Evolutionary conservation across 2,888 invertebrate genomes (phyloP), one percentile per base, ranked within the genome.

Genomic region (Drosophila fungiperda): DNA sequence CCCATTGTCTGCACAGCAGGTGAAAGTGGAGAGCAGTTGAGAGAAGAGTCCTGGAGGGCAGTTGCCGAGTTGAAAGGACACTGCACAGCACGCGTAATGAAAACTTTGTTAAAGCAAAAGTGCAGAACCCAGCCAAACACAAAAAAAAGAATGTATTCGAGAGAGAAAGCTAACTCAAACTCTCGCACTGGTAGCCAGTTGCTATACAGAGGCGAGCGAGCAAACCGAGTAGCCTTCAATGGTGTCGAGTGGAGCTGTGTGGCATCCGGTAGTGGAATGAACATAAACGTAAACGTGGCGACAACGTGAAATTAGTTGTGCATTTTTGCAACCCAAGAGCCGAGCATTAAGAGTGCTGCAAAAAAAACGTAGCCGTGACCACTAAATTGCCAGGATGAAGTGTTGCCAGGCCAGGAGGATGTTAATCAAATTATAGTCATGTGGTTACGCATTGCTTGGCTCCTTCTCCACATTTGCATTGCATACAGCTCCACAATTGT

Each of bases 381-480:
- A 84, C 84, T 79, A 82, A 85, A 85, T 85, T 82, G 79, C 75
- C 84, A 63, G 71, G 69, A 84, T 84, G 76, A 81, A 82, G 82
- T 79, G 73, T 57, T 65, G 71, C 42, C 42, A 29, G 63, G 35
- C 50, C 59, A 53, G 79, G 32, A 68, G n/a, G 77, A 73, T 80
- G 88, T 82, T 87, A 87, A 88, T 87, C 87, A 87, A 87, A 87
- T 87, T 87, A 88, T 83, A 83, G 85, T 79, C 84, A 83, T 87
- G 87, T 82, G 83, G 84, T 42, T 15, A 2, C 40, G 66, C 54
- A 11, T 15, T 26, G 33, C 29, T 50, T 60, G 45, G 33, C 1
- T 9, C 38, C 17, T 36, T 15, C 32, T 33, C 12, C 36, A 53
- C 32, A 33, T 63, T 73, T 71, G 58, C 36, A 50, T 71, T 68